Evolutionary conservation across 2,797 vertebrate species (phyloP).

Genomic region (Chaetodon trifasciatus): DNA sequence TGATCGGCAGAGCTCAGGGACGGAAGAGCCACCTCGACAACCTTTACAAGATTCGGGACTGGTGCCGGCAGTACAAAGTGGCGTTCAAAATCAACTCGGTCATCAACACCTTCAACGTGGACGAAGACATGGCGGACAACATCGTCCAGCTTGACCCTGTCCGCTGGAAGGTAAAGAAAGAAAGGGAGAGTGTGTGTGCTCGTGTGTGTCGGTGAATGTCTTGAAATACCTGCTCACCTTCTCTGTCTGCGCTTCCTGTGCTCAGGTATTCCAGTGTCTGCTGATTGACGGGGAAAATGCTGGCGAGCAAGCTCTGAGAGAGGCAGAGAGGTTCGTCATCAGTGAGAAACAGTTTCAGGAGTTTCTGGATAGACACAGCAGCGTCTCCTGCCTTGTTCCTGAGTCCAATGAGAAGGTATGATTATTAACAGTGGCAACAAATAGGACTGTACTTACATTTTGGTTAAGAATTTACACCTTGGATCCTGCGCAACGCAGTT

Average conservation of each 20-base stretch:
- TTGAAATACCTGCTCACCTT: not conserved
- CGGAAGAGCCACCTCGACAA: conserved; percentile 92
- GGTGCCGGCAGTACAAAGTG: conserved; percentile 91
- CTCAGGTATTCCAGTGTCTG: conserved; percentile 95
- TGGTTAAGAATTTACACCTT: not conserved
- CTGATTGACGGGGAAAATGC: conserved; percentile 94
- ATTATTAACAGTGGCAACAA: not conserved
- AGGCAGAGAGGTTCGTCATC: conserved; percentile 92
- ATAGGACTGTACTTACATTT: not conserved
- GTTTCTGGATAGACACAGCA: conserved; percentile 90
- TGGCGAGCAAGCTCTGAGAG: conserved; percentile 89
- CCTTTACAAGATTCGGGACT: conserved; percentile 87
- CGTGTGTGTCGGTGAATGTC: not conserved
- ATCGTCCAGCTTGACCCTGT: conserved; percentile 89
- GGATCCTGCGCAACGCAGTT: not conserved
- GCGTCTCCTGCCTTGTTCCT: conserved; percentile 90
- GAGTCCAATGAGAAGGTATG: conserved; percentile 96
- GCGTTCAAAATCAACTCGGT: conserved; percentile 98
- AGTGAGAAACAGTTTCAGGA: conserved; percentile 88
- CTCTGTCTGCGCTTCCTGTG: not conserved
- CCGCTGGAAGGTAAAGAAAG: conserved; percentile 92
- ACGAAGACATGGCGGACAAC: conserved; percentile 91
- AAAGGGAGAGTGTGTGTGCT: fast-evolving
- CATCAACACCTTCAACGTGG: conserved; percentile 93
- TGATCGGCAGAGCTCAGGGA: conserved; percentile 93